These are phyloP conservation scores for Ancistrus triradiatus DNA, from an alignment of 2,113 vertebrate genomes.

Conservation along the genomic window DNA sequence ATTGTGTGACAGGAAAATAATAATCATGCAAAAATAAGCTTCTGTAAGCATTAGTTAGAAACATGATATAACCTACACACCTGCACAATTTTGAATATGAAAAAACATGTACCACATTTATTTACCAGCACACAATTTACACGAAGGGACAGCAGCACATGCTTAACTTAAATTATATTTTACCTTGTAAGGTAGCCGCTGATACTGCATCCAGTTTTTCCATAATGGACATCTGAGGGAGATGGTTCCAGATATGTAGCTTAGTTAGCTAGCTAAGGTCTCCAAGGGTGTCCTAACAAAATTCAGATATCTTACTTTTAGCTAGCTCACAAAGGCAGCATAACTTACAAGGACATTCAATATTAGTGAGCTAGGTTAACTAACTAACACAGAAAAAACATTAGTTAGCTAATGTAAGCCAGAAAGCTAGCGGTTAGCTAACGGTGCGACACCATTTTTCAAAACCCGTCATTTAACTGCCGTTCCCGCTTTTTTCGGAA, in stretches of 20 bases:
- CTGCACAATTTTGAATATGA: background rate
- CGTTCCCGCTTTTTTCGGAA: too few species aligned
- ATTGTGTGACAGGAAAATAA: too few species aligned
- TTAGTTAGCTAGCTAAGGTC: background rate
- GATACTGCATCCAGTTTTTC: background rate
- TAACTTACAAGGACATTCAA: too few species aligned
- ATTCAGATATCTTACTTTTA: background rate
- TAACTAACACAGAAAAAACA: background rate
- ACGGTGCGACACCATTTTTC: too few species aligned
- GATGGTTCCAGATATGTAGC: too few species aligned
- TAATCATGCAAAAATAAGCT: too few species aligned
- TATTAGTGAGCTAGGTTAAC: background rate
- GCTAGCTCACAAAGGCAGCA: conserved; percentile 4
- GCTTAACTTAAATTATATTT: background rate
- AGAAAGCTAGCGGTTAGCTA: too few species aligned
- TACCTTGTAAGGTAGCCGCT: background rate
- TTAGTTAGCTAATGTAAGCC: too few species aligned
- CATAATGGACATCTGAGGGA: background rate
- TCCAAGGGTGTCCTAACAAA: conserved; percentile 7
- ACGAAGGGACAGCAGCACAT: too few species aligned
- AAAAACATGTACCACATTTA: background rate
- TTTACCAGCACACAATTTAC: too few species aligned
- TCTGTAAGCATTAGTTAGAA: too few species aligned
- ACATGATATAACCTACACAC: background rate
- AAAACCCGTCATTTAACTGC: too few species aligned